These are phyloP conservation scores for Brienomyrus longianalis DNA, from an alignment of 2,113 vertebrate genomes.

Conservation along the genomic window DNA sequence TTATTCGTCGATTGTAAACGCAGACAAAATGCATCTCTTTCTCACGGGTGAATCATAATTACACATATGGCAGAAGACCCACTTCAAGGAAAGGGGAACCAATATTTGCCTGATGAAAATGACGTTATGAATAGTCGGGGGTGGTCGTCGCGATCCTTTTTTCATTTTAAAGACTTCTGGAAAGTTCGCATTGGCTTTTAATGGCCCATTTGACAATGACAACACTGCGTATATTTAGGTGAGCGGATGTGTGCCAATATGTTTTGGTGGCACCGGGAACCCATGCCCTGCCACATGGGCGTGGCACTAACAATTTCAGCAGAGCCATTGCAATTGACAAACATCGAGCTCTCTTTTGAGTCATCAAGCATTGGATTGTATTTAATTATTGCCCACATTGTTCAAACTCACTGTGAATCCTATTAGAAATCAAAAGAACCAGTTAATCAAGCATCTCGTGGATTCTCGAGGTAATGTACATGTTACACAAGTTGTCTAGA, in stretches of 20 bases:
- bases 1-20: neutral
- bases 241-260: neutral
- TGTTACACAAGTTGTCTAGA: neutral
- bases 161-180: constrained; percentile 2
- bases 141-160: neutral
- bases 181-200: neutral
- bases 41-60: neutral
- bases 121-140: neutral
- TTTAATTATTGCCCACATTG: neutral
- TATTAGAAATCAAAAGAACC: neutral
- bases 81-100: neutral
- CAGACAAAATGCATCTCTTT: neutral
- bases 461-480: neutral
- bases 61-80: neutral
- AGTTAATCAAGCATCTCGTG: neutral
- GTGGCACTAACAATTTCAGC: neutral
- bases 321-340: neutral
- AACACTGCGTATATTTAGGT: neutral
- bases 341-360: neutral
- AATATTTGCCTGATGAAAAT: neutral
- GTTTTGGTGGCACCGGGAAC: neutral
- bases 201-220: neutral
- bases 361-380: neutral
- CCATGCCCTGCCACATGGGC: neutral
- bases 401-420: neutral